Conservation (phyloP, 2,113 vertebrate genomes). For the Bagarius yarrelli region DNA sequence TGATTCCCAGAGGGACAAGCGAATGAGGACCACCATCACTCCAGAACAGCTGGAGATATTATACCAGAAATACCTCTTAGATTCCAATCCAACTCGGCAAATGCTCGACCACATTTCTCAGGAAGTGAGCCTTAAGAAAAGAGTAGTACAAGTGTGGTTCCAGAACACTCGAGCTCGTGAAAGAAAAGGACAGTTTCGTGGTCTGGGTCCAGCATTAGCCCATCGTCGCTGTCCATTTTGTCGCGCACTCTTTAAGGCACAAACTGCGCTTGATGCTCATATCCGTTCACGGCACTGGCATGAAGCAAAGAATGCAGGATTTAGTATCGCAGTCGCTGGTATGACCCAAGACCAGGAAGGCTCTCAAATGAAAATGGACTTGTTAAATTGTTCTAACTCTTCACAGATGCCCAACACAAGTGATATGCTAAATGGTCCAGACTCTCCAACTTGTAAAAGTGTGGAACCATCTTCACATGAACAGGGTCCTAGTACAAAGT, state of each 20-base stretch:
- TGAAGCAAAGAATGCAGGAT: constrained; percentile 93
- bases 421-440: constrained; percentile 74
- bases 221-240: constrained; percentile 96
- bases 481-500: constrained; percentile 78
- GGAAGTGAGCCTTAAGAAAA: constrained; percentile 95
- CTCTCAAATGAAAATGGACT: constrained; percentile 71
- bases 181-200: constrained; percentile 95
- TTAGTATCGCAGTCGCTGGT: constrained; percentile 82
- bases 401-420: constrained; percentile 72
- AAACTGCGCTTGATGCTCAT: constrained; percentile 95
- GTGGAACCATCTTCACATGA: constrained; percentile 77
- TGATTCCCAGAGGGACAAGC: constrained; percentile 93
- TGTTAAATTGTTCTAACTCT: constrained; percentile 76
- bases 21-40: constrained; percentile 95
- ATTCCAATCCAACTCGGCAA: constrained; percentile 96
- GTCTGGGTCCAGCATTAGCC: constrained; percentile 88
- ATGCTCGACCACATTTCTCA: constrained; percentile 96
- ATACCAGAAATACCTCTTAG: constrained; percentile 94
- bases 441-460: constrained; percentile 76
- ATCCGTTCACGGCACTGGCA: constrained; percentile 97
- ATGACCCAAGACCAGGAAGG: constrained; percentile 82
- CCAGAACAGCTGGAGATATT: constrained; percentile 96
- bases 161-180: constrained; percentile 97
- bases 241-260: constrained; percentile 95
- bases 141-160: constrained; percentile 99